These are phyloP conservation scores for Labroides dimidiatus DNA, from an alignment of 2,797 vertebrate species.

Conservation along the genomic window DNA sequence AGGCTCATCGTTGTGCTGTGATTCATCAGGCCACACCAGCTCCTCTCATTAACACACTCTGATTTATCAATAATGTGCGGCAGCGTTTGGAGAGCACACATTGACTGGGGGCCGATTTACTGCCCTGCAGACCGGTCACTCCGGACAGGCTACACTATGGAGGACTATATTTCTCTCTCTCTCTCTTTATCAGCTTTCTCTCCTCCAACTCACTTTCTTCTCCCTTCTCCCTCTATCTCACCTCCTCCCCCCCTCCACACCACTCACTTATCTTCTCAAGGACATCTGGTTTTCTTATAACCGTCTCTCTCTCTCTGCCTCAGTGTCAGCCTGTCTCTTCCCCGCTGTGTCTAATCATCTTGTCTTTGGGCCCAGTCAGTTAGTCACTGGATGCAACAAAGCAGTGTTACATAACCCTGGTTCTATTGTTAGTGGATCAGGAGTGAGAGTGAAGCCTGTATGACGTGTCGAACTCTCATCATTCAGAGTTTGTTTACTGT, in stretches of 20 bases:
- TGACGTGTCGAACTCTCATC: neutral
- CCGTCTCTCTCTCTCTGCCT: slow-evolving; percentile 35
- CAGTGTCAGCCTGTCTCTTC: slow-evolving; percentile 34
- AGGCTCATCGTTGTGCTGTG: slow-evolving; percentile 61
- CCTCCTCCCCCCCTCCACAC: slow-evolving; percentile 14
- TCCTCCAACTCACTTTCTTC: slow-evolving; percentile 16
- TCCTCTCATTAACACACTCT: slow-evolving; percentile 76
- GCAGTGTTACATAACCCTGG: slow-evolving; percentile 37
- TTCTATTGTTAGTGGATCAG: slow-evolving; percentile 41
- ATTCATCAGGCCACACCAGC: slow-evolving; percentile 74
- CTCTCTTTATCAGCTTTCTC: slow-evolving; percentile 34
- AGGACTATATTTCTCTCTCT: slow-evolving; percentile 43
- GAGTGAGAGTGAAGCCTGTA: neutral
- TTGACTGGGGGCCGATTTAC: slow-evolving; percentile 67
- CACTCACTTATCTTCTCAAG: slow-evolving; percentile 74
- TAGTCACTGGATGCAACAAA: slow-evolving; percentile 39
- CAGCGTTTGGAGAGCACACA: slow-evolving; percentile 67
- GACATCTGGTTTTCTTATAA: slow-evolving; percentile 65
- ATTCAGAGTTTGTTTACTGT: neutral
- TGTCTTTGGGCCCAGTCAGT: slow-evolving; percentile 52
- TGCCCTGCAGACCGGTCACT: slow-evolving; percentile 55
- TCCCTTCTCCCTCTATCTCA: slow-evolving; percentile 20
- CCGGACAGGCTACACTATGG: slow-evolving; percentile 37
- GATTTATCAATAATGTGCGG: slow-evolving; percentile 78
- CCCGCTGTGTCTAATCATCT: slow-evolving; percentile 54